These are phyloP conservation scores for Carassius auratus DNA, from an alignment of 2,113 vertebrate genomes.

Conservation along the genomic window DNA sequence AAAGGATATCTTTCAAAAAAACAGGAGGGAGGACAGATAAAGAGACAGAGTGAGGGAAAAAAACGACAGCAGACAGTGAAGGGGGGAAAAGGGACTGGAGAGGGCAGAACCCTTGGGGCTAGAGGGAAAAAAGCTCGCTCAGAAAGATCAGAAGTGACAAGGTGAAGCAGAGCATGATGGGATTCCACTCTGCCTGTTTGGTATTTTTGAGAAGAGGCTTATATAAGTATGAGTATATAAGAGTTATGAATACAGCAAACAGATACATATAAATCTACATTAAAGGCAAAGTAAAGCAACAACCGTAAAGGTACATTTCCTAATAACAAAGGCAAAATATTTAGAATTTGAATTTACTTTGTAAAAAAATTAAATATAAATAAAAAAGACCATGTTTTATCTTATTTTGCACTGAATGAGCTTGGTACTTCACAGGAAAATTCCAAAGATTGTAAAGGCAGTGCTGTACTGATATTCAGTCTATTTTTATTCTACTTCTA, in stretches of 20 bases:
- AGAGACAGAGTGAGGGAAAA: background rate
- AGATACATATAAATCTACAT: background rate
- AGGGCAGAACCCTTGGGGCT: slow-evolving; percentile 21
- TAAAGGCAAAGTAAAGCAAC: slow-evolving; percentile 1
- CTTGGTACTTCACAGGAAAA: background rate
- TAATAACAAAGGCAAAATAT: background rate
- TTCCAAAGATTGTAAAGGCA: background rate
- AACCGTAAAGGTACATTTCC: too few relatives aligned
- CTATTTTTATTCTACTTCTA: background rate
- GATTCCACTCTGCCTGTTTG: background rate
- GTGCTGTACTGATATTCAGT: background rate
- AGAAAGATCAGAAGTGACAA: slow-evolving; percentile 62
- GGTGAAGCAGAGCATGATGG: slow-evolving; percentile 48
- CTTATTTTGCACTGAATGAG: background rate
- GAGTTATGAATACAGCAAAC: background rate
- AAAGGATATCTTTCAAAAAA: slow-evolving; percentile 1
- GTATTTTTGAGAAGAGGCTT: slow-evolving; percentile 2
- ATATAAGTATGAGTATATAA: slow-evolving; percentile 6
- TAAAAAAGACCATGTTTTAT: background rate
- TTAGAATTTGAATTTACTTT: background rate
- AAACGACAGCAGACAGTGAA: slow-evolving; percentile 35
- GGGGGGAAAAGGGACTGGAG: slow-evolving; percentile 5
- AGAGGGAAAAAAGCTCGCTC: slow-evolving; percentile 12
- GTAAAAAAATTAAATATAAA: background rate
- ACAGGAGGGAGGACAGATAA: background rate